phyloP scores from a whole-genome alignment of 37 sponge, comb jelly and placozoan species.

The Diacarnus erythraeanus region DNA sequence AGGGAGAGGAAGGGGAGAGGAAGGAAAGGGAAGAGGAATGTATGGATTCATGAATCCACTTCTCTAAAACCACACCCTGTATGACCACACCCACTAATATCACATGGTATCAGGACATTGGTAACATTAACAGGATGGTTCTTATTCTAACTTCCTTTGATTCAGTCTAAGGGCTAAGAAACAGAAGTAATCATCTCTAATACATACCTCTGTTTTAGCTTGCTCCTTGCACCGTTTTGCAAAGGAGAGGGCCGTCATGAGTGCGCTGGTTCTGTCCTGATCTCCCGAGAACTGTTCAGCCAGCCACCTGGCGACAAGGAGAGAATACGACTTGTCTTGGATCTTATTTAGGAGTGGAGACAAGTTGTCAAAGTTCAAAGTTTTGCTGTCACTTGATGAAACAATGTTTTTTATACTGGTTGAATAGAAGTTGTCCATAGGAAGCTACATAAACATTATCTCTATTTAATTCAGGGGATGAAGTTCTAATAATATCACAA shows the following conservation, averaged over 20 bases:
- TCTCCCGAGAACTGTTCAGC: constrained; percentile 22
- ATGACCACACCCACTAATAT: too few species aligned
- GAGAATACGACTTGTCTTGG: constrained; percentile 8
- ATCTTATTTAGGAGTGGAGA: constrained; percentile 18
- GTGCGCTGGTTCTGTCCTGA: not conserved
- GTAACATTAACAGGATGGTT: too few species aligned
- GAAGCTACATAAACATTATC: not conserved
- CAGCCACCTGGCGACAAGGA: constrained; percentile 12
- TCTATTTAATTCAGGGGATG: not conserved
- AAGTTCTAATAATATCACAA: not conserved
- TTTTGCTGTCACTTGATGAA: not conserved
- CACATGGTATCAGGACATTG: too few species aligned
- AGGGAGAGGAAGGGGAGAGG: not conserved
- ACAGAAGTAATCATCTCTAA: too few species aligned
- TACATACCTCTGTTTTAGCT: constrained; percentile 19
- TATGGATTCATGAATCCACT: not conserved
- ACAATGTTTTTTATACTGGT: constrained; percentile 30
- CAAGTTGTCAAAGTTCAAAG: not conserved
- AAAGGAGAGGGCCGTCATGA: constrained; percentile 15
- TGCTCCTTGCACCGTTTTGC: constrained; percentile 8
- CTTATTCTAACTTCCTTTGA: too few species aligned
- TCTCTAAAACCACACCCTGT: too few species aligned
- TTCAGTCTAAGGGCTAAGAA: too few species aligned
- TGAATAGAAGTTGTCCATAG: constrained; percentile 28
- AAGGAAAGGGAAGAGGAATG: not conserved